phyloP scores from a whole-genome alignment of 2,888 invertebrate genomes.

The Amblyjoppa fuscipennis region DNA sequence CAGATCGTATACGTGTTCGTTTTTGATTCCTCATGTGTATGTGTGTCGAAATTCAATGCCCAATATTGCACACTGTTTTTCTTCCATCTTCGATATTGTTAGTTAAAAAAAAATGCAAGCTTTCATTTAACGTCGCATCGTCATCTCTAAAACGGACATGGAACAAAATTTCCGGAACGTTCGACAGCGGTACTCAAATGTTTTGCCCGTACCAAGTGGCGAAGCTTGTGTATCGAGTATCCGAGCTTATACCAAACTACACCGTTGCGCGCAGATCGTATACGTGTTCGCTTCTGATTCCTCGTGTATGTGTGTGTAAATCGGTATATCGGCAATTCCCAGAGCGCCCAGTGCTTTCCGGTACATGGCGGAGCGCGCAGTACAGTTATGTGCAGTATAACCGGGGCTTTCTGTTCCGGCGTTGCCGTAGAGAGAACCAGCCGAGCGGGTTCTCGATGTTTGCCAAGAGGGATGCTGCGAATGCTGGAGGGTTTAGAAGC shows the following conservation, averaged over 20 bases:
- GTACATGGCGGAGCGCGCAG: conserved; percentile 12
- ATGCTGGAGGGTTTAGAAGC: conserved; percentile 79
- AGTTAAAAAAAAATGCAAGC: no score
- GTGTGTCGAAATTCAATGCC: no score
- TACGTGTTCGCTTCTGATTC: background rate
- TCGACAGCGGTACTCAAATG: background rate
- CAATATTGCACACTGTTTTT: no score
- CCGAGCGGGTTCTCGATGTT: conserved; percentile 73
- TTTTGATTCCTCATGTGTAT: background rate
- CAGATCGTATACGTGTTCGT: background rate
- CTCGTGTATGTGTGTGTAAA: conserved; percentile 11
- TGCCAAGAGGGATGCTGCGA: conserved; percentile 80
- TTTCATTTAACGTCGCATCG: no score
- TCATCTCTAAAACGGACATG: no score
- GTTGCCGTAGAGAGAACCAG: conserved; percentile 68
- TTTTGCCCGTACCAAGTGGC: conserved; percentile 11
- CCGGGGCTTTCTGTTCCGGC: conserved; percentile 76
- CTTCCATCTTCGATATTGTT: no score
- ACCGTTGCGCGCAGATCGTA: background rate
- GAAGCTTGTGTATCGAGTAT: background rate
- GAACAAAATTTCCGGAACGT: no score
- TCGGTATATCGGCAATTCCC: conserved; percentile 51
- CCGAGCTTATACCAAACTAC: conserved; percentile 5
- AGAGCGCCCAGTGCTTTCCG: conserved; percentile 4
- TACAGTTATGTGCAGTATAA: conserved; percentile 53